Percentiles rank a stretch among this genome's conserved stretches.
Conservation (phyloP, 1,140 invertebrate species). For the Scaptomyza pallida region DNA sequence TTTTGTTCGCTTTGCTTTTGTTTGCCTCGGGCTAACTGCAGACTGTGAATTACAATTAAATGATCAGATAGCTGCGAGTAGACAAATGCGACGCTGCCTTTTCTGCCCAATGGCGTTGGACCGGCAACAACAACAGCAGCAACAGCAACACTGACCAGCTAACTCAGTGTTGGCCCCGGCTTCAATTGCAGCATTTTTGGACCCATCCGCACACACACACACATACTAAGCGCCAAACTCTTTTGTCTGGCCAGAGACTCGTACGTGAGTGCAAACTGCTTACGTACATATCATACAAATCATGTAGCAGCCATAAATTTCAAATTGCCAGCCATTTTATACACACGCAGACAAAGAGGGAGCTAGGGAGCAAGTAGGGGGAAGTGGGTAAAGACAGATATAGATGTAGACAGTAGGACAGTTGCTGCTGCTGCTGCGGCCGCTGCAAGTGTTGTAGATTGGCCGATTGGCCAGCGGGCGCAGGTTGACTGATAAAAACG, state of each 20-base stretch:
- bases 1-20: conserved; percentile 3
- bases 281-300: conserved; percentile 82
- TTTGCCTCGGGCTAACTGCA: conserved; percentile 37
- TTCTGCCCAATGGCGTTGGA: conserved; percentile 25
- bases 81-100: conserved; percentile 59
- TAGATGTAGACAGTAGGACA: conserved; percentile 45
- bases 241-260: conserved; percentile 43
- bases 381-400: conserved; percentile 27
- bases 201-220: neutral
- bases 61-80: conserved; percentile 68
- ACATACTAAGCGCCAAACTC: neutral
- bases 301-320: conserved; percentile 82
- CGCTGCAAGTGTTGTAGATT: conserved; percentile 37
- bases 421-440: conserved; percentile 30
- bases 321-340: conserved; percentile 79
- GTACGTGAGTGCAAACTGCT: conserved; percentile 80
- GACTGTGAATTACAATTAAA: conserved; percentile 80
- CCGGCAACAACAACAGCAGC: conserved; percentile 14
- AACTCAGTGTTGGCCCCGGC: conserved; percentile 2
- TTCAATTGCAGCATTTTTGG: conserved; percentile 13
- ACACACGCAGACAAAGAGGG: conserved; percentile 7
- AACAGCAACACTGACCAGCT: neutral
- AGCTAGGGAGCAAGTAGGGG: no score
- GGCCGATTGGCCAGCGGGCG: conserved; percentile 34
- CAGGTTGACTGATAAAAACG: conserved; percentile 75